Percentiles rank a stretch among this genome's conserved stretches.
Conservation (phyloP, 92 coral and sea anemone genomes). For the Meandrina meandrites region DNA sequence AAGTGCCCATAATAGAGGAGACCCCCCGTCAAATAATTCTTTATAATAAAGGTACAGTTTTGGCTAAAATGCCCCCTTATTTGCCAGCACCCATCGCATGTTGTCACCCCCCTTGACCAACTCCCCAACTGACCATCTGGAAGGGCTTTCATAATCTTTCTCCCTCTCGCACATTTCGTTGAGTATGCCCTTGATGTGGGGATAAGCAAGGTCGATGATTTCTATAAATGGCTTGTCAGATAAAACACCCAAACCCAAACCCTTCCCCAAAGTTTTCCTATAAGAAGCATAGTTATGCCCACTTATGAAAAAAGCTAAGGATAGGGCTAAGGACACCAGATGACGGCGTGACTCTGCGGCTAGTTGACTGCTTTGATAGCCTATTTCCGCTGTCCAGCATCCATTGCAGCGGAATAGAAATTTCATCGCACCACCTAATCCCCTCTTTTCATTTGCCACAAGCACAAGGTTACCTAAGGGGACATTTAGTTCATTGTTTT, state of each 20-base stretch:
- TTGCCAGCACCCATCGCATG: constrained; percentile 68
- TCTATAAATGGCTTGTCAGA: constrained; percentile 49
- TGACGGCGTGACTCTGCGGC: constrained; percentile 28
- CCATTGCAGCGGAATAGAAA: constrained; percentile 24
- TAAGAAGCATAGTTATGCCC: constrained; percentile 52
- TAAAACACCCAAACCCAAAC: constrained; percentile 43
- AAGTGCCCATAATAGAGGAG: constrained; percentile 69
- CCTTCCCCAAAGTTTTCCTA: constrained; percentile 48
- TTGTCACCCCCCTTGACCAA: constrained; percentile 56
- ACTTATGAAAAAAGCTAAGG: constrained; percentile 52
- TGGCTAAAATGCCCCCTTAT: constrained; percentile 65
- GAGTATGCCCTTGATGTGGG: constrained; percentile 43
- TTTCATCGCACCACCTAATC: constrained; percentile 28
- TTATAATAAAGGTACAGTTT: constrained; percentile 50
- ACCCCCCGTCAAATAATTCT: constrained; percentile 49
- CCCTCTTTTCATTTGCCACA: constrained; percentile 12
- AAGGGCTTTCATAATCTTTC: constrained; percentile 51
- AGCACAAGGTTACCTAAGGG: constrained; percentile 43
- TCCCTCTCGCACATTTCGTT: constrained; percentile 50
- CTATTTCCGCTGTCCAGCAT: constrained; percentile 21
- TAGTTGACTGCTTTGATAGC: constrained; percentile 37
- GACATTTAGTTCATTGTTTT: too few species aligned
- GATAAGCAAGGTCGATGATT: constrained; percentile 42
- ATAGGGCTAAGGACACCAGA: constrained; percentile 50
- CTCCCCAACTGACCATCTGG: constrained; percentile 33